A percentile compares a stretch with the other conserved stretches of the same genome.
Evolutionary conservation across 1,140 invertebrate genomes (phyloP).

Genomic region (Bombyx mandarina): DNA sequence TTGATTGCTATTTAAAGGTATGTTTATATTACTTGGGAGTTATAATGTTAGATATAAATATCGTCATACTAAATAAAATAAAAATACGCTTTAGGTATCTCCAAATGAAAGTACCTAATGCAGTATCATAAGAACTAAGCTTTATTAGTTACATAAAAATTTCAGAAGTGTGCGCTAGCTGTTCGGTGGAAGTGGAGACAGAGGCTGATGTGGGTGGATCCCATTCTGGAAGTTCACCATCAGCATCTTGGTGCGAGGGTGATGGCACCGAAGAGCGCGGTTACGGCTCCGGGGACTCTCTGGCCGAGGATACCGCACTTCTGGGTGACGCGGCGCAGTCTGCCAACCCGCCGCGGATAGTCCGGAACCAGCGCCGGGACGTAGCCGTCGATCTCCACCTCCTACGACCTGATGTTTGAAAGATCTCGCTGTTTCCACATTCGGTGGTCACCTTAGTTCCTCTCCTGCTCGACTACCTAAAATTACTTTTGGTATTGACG

Average conservation of each 20-base stretch:
- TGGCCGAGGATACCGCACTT: slow-evolving; percentile 72
- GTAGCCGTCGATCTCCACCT: slow-evolving; percentile 64
- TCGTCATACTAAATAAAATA: no score
- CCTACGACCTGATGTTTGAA: slow-evolving; percentile 57
- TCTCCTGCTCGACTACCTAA: neutral
- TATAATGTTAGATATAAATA: no score
- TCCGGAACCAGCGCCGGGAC: slow-evolving; percentile 49
- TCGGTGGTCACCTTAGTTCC: slow-evolving; percentile 6
- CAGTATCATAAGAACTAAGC: no score
- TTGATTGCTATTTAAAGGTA: no score
- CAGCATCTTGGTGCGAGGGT: slow-evolving; percentile 69
- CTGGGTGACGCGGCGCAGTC: slow-evolving; percentile 49
- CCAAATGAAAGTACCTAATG: no score
- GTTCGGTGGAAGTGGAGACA: slow-evolving; percentile 59
- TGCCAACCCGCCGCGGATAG: slow-evolving; percentile 32
- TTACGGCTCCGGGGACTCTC: slow-evolving; percentile 68
- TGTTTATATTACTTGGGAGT: no score
- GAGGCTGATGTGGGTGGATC: slow-evolving; percentile 45
- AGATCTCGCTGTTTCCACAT: neutral
- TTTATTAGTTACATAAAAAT: slow-evolving; percentile 7
- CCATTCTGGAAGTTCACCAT: slow-evolving; percentile 64
- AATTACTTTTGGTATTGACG: slow-evolving; percentile 1
- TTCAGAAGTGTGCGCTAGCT: slow-evolving; percentile 60
- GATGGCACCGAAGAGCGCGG: slow-evolving; percentile 61
- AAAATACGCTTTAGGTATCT: no score